Conservation (phyloP, 2,888 invertebrate genomes). For the Sussaba pulchella region DNA sequence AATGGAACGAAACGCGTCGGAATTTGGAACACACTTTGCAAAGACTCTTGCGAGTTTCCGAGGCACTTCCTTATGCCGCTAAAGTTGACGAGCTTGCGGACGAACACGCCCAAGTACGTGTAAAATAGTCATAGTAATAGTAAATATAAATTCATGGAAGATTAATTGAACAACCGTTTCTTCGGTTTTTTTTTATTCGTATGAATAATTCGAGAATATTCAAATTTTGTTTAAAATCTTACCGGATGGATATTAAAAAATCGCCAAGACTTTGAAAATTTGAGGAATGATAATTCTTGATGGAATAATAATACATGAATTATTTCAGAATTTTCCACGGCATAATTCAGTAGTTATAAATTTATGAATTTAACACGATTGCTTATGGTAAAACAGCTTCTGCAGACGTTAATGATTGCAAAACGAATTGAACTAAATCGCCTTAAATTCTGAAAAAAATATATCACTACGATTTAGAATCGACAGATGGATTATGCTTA, state of each 20-base stretch:
- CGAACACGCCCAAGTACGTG: conserved; percentile 86
- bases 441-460: no score
- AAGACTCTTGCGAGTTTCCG: conserved; percentile 89
- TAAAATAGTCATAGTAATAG: not conserved
- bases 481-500: no score
- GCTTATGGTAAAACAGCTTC: not conserved
- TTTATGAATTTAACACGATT: not conserved
- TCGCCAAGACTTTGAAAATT: not conserved
- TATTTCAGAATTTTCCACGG: not conserved
- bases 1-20: conserved; percentile 90
- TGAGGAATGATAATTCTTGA: no score
- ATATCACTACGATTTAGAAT: no score
- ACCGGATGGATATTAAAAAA: not conserved
- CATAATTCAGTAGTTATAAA: no score
- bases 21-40: conserved; percentile 91
- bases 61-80: conserved; percentile 91
- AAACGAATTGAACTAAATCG: not conserved
- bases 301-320: not conserved
- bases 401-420: no score
- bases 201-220: no score
- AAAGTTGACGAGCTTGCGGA: conserved; percentile 86
- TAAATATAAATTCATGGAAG: no score
- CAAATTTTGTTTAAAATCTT: no score
- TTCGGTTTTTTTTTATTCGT: no score
- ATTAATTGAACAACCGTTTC: no score